Percentiles rank a stretch among this genome's conserved stretches.
These are phyloP conservation scores for Eulacestoma nigropectus DNA, from an alignment of 2,113 vertebrate species.

Conservation along the genomic window DNA sequence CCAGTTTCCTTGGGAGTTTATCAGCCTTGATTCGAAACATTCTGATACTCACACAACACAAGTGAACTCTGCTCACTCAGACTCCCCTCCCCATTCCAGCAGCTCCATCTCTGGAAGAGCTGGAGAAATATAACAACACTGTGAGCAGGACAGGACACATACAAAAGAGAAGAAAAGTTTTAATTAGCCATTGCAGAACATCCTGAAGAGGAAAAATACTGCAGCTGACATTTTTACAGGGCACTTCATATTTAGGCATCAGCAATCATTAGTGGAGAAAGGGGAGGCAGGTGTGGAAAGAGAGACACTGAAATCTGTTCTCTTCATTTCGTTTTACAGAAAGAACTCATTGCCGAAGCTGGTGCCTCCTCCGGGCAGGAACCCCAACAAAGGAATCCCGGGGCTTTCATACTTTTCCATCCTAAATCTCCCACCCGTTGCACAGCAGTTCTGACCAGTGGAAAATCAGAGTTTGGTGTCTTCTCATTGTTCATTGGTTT, in stretches of 20 bases:
- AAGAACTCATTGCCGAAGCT: background rate
- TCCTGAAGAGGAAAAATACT: background rate
- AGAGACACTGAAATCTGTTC: background rate
- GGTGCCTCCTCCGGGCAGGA: background rate
- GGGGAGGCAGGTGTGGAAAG: background rate
- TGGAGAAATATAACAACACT: background rate
- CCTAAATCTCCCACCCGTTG: background rate
- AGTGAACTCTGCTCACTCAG: background rate
- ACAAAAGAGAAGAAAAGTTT: background rate
- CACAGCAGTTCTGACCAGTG: background rate
- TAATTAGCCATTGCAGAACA: background rate
- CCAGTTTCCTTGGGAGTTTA: background rate
- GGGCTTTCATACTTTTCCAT: background rate
- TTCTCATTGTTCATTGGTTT: background rate
- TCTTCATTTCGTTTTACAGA: background rate
- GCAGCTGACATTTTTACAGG: background rate
- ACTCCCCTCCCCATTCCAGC: background rate
- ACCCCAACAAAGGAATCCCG: background rate
- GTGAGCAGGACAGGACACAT: background rate
- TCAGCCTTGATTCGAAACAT: background rate
- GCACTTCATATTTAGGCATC: background rate
- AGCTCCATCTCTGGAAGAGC: background rate
- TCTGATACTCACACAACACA: background rate
- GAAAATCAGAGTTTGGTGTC: background rate
- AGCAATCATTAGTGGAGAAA: background rate